Conservation (phyloP, 2,888 invertebrate genomes). For the Labia minor region DNA sequence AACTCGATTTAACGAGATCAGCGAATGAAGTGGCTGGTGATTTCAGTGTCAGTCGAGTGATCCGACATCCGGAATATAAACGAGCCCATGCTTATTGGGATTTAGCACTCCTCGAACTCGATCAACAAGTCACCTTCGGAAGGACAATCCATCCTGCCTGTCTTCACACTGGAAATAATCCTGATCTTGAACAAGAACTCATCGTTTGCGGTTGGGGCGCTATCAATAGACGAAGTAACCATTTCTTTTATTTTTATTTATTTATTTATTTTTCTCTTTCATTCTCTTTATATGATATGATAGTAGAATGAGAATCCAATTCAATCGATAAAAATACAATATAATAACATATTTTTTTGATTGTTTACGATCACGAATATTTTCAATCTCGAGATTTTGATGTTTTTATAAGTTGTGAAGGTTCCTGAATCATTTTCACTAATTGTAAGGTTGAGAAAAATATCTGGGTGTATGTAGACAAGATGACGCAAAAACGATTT, state of each 20-base stretch:
- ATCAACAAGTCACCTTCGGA: constrained; percentile 16
- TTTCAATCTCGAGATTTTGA: too few species aligned
- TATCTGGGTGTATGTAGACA: too few species aligned
- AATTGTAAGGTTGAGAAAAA: too few species aligned
- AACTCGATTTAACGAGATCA: constrained; percentile 41
- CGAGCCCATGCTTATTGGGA: constrained; percentile 20
- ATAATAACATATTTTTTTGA: too few species aligned
- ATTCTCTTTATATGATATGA: too few species aligned
- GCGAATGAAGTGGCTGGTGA: not conserved
- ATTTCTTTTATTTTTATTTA: not conserved
- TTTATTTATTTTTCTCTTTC: not conserved
- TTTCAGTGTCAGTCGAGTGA: not conserved
- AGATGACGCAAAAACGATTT: too few species aligned
- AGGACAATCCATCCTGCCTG: constrained; percentile 23
- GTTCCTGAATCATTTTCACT: too few species aligned
- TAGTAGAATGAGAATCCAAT: too few species aligned
- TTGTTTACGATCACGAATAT: too few species aligned
- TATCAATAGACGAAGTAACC: not conserved
- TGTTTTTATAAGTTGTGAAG: too few species aligned
- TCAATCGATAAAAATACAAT: too few species aligned
- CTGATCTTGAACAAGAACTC: constrained; percentile 19
- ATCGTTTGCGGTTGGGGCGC: constrained; percentile 14
- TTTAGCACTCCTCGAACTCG: constrained; percentile 22
- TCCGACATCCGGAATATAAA: constrained; percentile 21
- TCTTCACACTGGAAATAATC: constrained; percentile 16